Evolutionary conservation across 1,140 invertebrate species (phyloP).

Genomic region (Drosophila kurseongensis): DNA sequence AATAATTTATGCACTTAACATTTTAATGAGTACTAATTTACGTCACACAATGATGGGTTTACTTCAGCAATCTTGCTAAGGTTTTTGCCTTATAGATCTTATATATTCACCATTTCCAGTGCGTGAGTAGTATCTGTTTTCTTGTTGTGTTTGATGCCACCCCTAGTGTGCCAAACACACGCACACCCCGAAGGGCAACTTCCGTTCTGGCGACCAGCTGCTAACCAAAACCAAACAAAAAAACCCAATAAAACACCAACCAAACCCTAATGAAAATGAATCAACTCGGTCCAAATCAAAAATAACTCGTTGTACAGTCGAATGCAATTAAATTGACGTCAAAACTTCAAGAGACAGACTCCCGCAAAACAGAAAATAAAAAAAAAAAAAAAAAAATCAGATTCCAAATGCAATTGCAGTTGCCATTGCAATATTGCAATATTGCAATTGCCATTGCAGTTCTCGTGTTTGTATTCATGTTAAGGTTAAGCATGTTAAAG

Average conservation of each 20-base stretch:
- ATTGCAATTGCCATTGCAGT: slow-evolving; percentile 30
- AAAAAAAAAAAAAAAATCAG: not conserved
- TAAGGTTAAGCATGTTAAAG: slow-evolving; percentile 72
- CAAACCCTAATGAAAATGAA: slow-evolving; percentile 30
- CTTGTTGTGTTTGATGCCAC: slow-evolving; percentile 1
- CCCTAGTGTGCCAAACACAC: slow-evolving; percentile 12
- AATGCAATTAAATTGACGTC: slow-evolving; percentile 40
- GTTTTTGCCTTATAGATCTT: not conserved
- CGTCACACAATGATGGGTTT: too few relatives aligned
- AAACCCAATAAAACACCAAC: slow-evolving; percentile 16
- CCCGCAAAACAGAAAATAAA: not conserved
- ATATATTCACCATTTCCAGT: not conserved
- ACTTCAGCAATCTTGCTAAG: too few relatives aligned
- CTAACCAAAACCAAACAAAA: slow-evolving; percentile 22
- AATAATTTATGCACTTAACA: not conserved
- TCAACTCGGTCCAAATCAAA: slow-evolving; percentile 4
- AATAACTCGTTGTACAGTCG: slow-evolving; percentile 14
- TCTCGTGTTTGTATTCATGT: slow-evolving; percentile 62
- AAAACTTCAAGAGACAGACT: slow-evolving; percentile 23
- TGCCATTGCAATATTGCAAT: slow-evolving; percentile 13
- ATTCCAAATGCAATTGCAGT: slow-evolving; percentile 36
- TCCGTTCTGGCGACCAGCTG: slow-evolving; percentile 36
- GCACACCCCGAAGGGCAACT: slow-evolving; percentile 33
- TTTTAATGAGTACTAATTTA: not conserved
- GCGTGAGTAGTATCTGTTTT: slow-evolving; percentile 1